Base-by-base conservation (phyloP, 2,113 vertebrate genomes). In the Chloropsis hardwickii region DNA sequence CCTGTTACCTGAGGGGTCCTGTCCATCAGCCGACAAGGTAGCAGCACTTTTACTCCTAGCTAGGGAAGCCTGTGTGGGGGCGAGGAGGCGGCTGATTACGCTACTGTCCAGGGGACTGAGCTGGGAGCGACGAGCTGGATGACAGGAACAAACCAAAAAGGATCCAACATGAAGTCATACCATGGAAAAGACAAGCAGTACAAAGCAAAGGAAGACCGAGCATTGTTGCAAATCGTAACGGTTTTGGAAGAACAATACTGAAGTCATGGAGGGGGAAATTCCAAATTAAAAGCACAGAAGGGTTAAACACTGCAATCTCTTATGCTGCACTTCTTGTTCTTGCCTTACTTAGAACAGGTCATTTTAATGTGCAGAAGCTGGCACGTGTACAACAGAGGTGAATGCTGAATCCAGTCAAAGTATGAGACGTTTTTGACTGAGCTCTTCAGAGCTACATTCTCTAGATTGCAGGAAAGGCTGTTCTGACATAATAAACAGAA, bases 31-130 rank as follows among this genome's bases (percentile, higher is more conserved):
- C 70, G 98, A 98, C 60, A 99, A 98, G 89, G 98, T 96, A 81
- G 98, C 98, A 95, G 98, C 97, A 82, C 98, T 99, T 98, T 98
- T 99, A 98, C 98, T 99, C 98, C 98, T 99, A 98, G 99, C 99
- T 98, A 99, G 97, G 92, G 99, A 99, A 60, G 98, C 98, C 98
- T 99, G 98, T 94, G 99, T 99, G 95, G 99, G 99, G 92, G 98
- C 97, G 74, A 99, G 98, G 92, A 99, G 98, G 90, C 98, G 98
- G 97, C 97, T 99, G 98, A 99, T 98, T 96, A 99, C 91, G 94
- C 97, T 98, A 98, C 98, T 98, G 84, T 99, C 99, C 98, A 98
- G 95, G 95, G 98, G 96, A 97, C 94, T 97, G 96, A 96, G 94
- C 96, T 97, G 97, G 87, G 98, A 97, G 91, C 98, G 98, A 87